Conservation (phyloP, 2,113 vertebrate genomes). For the Nettapus auritus region DNA sequence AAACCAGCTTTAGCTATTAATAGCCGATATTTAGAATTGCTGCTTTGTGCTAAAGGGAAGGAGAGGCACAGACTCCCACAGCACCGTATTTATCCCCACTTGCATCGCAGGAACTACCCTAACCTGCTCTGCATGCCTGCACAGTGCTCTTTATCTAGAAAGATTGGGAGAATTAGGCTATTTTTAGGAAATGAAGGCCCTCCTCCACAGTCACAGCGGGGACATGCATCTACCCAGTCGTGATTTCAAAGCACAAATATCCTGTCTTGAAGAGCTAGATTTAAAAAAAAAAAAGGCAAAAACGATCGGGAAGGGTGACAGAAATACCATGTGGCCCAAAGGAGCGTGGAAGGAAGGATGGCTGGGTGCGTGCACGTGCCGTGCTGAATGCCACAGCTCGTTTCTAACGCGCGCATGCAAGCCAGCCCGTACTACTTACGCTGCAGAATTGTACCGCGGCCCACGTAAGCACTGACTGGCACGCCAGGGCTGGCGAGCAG, state of each 20-base stretch:
- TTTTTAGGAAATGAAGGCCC: constrained; percentile 30
- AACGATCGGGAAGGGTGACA: not conserved
- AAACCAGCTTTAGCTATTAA: not conserved
- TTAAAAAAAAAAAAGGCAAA: not conserved
- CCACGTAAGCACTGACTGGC: rapidly evolving
- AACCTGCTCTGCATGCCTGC: not conserved
- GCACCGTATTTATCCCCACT: not conserved
- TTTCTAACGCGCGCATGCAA: rapidly evolving
- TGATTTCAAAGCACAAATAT: not conserved
- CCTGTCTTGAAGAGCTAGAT: not conserved
- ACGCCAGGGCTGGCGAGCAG: rapidly evolving
- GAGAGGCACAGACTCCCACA: not conserved
- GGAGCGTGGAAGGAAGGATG: rapidly evolving
- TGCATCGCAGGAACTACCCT: not conserved
- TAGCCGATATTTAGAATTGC: not conserved
- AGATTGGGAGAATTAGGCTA: not conserved
- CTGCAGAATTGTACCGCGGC: not conserved
- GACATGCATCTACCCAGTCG: not conserved
- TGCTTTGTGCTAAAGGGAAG: not conserved
- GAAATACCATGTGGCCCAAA: not conserved
- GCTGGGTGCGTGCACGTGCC: not conserved
- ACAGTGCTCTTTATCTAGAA: not conserved
- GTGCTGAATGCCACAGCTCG: rapidly evolving
- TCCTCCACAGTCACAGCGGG: constrained; percentile 18
- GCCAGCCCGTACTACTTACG: not conserved